Base-by-base conservation (phyloP, 2,797 vertebrate species). In the Euthynnus affinis region DNA sequence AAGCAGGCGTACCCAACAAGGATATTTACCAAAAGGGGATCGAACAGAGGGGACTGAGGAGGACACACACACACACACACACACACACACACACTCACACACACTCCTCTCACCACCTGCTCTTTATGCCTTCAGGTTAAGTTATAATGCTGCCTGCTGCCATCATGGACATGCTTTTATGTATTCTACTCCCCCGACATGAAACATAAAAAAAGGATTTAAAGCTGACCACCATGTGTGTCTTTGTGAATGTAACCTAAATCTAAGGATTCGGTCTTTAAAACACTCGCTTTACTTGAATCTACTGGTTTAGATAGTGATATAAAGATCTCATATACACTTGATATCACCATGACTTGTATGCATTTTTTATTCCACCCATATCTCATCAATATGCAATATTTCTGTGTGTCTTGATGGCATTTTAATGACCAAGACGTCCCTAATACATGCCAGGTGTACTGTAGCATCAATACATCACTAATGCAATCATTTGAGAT, bases 121-220 rank as follows among this genome's bases (percentile, higher is more conserved):
- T 80, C 77, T 6, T 42, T 66, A 40, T 84, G 84, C 82, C 91
- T 83, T 32, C 73, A 77, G 88, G 89, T 78, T 49, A 71, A 22
- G 51, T 80, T 73, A 46, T 63, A 74, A 71, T 32, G 61, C 61
- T 8, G 52, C 40, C 46, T 57, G 55, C 29, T 56, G 71, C 20
- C 14, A 42, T 29, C 62, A 22, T 27, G 23, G n/a, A 52, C 29
- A 17, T 13, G 40, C 7, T 9, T 65, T 40, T 37, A 32, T 71
- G 6, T 27, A 59, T 37, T 59, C 52, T 68, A 32, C 63, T 52
- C 13, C 65, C 20, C 8, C 12, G 42, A 6, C 5, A 40, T 15
- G 5, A 64, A 80, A 48, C 22, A 55, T 44, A 4, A 48, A 62
- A 48, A 62, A 5, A 37, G 48, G 20, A 20, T 60, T 57, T 18